These are phyloP conservation scores for Sitodiplosis mosellana DNA, from an alignment of 1,140 invertebrate genomes.

Conservation along the genomic window DNA sequence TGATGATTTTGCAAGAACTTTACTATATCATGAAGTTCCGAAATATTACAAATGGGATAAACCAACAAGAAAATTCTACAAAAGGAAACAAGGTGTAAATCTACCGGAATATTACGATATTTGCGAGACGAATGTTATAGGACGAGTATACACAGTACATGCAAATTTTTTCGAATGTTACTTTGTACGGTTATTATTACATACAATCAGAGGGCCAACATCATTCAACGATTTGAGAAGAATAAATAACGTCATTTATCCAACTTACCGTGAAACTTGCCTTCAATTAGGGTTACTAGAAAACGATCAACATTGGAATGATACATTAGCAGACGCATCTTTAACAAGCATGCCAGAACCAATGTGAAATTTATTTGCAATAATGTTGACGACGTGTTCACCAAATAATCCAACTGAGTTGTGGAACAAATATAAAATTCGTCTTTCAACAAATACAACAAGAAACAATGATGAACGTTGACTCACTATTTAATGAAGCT, in stretches of 20 bases:
- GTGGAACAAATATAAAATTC: no score
- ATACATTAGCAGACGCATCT: slow-evolving; percentile 15
- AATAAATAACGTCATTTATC: slow-evolving; percentile 19
- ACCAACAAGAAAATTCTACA: slow-evolving; percentile 13
- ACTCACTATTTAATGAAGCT: no score
- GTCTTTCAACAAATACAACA: no score
- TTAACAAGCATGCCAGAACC: slow-evolving; percentile 16
- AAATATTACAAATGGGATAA: slow-evolving; percentile 24
- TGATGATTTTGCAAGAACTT: slow-evolving; percentile 21
- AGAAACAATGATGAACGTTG: no score
- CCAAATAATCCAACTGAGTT: slow-evolving; percentile 13
- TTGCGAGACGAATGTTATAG: slow-evolving; percentile 13
- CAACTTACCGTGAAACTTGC: slow-evolving; percentile 23
- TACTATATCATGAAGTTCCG: slow-evolving; percentile 25
- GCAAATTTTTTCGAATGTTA: slow-evolving; percentile 22
- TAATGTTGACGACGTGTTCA: slow-evolving; percentile 18
- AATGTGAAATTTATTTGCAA: slow-evolving; percentile 25
- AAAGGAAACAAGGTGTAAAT: slow-evolving; percentile 6
- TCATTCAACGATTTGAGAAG: slow-evolving; percentile 23
- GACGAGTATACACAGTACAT: slow-evolving; percentile 24
- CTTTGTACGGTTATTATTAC: slow-evolving; percentile 22
- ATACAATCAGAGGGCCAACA: slow-evolving; percentile 21
- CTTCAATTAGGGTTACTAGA: slow-evolving; percentile 18
- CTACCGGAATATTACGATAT: slow-evolving; percentile 13
- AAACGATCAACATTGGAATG: slow-evolving; percentile 19